Conservation (phyloP, 2,888 invertebrate genomes). For the Acheta domesticus region DNA sequence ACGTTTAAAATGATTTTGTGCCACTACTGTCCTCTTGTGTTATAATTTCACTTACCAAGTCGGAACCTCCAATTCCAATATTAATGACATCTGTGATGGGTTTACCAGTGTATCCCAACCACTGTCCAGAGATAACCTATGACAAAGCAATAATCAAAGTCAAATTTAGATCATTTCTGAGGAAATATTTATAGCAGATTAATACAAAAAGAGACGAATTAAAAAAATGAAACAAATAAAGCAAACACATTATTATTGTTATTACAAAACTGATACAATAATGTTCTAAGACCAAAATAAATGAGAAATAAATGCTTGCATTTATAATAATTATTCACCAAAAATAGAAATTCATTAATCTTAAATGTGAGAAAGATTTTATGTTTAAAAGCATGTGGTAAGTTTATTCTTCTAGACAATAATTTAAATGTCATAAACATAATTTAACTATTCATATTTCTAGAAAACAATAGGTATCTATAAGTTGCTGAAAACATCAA, state of each 20-base stretch:
- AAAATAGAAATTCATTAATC: no score
- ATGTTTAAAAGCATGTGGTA: no score
- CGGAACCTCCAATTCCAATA: slow-evolving; percentile 99
- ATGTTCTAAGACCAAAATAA: neutral
- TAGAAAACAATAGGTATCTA: no score
- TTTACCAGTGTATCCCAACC: slow-evolving; percentile 83
- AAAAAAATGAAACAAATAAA: no score
- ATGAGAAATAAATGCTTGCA: neutral
- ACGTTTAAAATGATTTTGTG: slow-evolving; percentile 91
- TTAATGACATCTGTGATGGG: slow-evolving; percentile 95
- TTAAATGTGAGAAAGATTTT: no score
- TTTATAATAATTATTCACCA: no score
- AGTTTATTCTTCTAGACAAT: no score
- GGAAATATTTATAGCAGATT: slow-evolving; percentile 26
- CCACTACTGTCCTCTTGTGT: slow-evolving; percentile 91
- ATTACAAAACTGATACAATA: neutral
- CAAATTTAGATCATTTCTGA: neutral
- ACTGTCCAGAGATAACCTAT: slow-evolving; percentile 53
- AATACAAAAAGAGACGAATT: neutral
- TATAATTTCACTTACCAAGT: slow-evolving; percentile 60
- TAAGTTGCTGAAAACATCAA: no score
- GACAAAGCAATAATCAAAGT: slow-evolving; percentile 34
- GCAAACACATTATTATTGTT: neutral
- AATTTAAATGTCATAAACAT: no score
- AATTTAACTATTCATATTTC: no score